These are phyloP conservation scores for Drosophila parabipectinata DNA, from an alignment of 1,140 invertebrate species.

Conservation along the genomic window DNA sequence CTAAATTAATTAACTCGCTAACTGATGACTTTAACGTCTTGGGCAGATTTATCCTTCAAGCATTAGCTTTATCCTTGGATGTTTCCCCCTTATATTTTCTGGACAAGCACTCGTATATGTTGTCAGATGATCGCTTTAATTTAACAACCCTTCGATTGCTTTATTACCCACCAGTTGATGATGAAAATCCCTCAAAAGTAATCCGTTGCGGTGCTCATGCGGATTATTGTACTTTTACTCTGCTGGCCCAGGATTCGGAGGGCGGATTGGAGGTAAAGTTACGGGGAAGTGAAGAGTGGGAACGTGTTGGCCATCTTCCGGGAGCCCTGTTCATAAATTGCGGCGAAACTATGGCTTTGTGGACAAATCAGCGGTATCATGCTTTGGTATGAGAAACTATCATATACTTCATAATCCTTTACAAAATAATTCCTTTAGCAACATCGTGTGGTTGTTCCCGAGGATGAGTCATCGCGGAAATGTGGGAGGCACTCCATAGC, in stretches of 20 bases:
- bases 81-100: slow-evolving; percentile 84
- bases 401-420: background rate
- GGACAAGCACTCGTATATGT: slow-evolving; percentile 87
- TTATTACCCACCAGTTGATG: slow-evolving; percentile 87
- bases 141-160: slow-evolving; percentile 88
- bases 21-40: slow-evolving; percentile 88
- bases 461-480: slow-evolving; percentile 85
- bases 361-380: slow-evolving; percentile 89
- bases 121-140: slow-evolving; percentile 86
- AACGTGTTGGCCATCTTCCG: slow-evolving; percentile 90
- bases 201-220: slow-evolving; percentile 89
- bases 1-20: slow-evolving; percentile 86
- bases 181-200: slow-evolving; percentile 84
- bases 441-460: slow-evolving; percentile 90
- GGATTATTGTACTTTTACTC: slow-evolving; percentile 91
- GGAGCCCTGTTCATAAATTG: slow-evolving; percentile 91
- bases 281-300: slow-evolving; percentile 88
- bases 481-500: slow-evolving; percentile 89
- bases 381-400: slow-evolving; percentile 86
- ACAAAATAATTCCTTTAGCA: slow-evolving; percentile 81
- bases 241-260: slow-evolving; percentile 89
- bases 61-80: slow-evolving; percentile 86
- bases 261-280: slow-evolving; percentile 87
- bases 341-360: slow-evolving; percentile 91
- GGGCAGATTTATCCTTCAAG: slow-evolving; percentile 86